Conservation (phyloP, 2,888 invertebrate genomes). For the Orchesella flavescens region DNA sequence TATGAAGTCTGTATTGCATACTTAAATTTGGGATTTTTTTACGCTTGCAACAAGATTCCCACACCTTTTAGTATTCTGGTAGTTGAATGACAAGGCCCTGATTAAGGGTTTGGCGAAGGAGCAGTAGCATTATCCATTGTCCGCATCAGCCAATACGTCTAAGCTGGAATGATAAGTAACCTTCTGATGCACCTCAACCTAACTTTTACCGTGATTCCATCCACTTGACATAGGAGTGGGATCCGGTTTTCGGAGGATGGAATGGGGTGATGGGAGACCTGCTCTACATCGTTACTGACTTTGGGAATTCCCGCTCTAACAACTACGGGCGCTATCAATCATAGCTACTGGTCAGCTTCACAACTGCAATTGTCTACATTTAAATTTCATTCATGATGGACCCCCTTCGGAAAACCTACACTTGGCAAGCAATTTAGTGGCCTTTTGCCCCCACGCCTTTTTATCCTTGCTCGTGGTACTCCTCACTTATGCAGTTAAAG, state of each 20-base stretch:
- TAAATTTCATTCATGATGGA: constrained; percentile 50
- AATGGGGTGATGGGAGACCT: constrained; percentile 30
- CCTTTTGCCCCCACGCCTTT: constrained; percentile 23
- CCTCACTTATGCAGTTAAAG: not conserved
- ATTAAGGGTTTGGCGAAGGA: too few relatives aligned
- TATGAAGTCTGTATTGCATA: too few relatives aligned
- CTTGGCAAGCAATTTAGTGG: constrained; percentile 48
- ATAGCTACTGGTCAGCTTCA: constrained; percentile 9
- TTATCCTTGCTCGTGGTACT: not conserved
- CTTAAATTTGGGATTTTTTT: too few relatives aligned
- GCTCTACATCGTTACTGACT: constrained; percentile 1
- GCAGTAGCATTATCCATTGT: too few relatives aligned
- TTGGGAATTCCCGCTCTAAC: not conserved
- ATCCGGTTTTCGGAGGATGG: constrained; percentile 28
- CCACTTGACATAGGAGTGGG: constrained; percentile 30
- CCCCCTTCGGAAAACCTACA: not conserved
- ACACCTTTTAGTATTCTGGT: too few relatives aligned
- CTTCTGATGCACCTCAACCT: constrained; percentile 4
- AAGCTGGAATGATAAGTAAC: not conserved
- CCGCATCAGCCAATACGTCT: not conserved
- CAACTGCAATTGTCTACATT: constrained; percentile 15
- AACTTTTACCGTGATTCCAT: constrained; percentile 3
- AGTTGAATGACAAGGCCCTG: too few relatives aligned
- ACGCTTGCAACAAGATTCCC: too few relatives aligned
- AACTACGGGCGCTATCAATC: constrained; percentile 3